Conservation (phyloP, 1,140 invertebrate species). For the Cydia amplana region DNA sequence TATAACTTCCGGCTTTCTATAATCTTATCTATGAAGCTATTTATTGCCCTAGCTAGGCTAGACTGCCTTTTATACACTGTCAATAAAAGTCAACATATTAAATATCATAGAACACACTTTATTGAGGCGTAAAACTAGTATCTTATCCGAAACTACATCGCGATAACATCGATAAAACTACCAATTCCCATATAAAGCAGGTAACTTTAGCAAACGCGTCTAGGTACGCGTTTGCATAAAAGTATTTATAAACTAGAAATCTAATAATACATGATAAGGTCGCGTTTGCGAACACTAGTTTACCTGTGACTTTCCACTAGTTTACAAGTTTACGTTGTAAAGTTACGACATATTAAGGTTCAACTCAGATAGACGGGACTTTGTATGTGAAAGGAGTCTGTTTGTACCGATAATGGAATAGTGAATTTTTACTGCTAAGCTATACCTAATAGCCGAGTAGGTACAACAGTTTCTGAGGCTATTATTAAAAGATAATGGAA, state of each 20-base stretch:
- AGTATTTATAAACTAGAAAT: neutral
- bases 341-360: neutral
- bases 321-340: neutral
- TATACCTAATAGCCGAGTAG: neutral
- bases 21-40: neutral
- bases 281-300: neutral
- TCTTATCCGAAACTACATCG: constrained; percentile 30
- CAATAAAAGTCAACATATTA: neutral
- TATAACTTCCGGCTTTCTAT: neutral
- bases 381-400: neutral
- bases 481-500: too few relatives aligned
- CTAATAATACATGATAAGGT: neutral
- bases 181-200: neutral
- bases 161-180: constrained; percentile 20
- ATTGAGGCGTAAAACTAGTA: constrained; percentile 25
- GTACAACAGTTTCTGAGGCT: too few relatives aligned
- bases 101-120: neutral
- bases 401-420: constrained; percentile 1
- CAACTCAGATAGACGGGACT: neutral
- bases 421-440: neutral
- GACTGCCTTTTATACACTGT: neutral
- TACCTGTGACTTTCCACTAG: neutral
- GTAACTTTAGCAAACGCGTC: neutral
- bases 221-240: neutral
- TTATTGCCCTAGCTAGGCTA: neutral